phyloP scores from a whole-genome alignment of 2,113 vertebrate species.

The Lamprotornis superbus region DNA sequence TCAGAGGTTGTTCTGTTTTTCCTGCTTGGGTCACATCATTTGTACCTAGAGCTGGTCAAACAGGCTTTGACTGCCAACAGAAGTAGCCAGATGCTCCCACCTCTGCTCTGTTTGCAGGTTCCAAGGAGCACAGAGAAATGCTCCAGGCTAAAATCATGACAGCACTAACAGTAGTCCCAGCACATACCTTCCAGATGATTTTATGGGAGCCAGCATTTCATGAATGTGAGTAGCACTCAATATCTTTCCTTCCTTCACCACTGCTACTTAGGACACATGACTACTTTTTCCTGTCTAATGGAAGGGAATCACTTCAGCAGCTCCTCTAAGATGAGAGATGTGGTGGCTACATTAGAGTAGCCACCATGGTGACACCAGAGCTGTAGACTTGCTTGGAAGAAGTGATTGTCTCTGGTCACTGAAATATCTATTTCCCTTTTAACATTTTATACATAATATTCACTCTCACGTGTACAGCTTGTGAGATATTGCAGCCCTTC shows the following conservation, averaged over 20 bases:
- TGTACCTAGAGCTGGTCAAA: background rate
- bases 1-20: background rate
- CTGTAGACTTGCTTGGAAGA: background rate
- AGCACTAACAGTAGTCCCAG: background rate
- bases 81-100: background rate
- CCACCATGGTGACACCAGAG: background rate
- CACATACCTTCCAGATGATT: background rate
- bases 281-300: background rate
- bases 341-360: background rate
- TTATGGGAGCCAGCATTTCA: background rate
- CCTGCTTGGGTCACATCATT: background rate
- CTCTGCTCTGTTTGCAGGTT: background rate
- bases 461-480: fast-evolving
- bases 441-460: background rate
- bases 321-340: background rate
- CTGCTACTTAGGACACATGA: fast-evolving
- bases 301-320: background rate
- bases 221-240: background rate
- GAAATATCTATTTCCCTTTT: background rate
- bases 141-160: background rate
- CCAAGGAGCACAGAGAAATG: background rate
- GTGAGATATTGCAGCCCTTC: background rate
- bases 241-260: background rate
- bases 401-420: background rate
- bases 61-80: background rate